These are phyloP conservation scores for Calidris pugnax DNA, from an alignment of 2,113 vertebrate genomes.

Conservation along the genomic window DNA sequence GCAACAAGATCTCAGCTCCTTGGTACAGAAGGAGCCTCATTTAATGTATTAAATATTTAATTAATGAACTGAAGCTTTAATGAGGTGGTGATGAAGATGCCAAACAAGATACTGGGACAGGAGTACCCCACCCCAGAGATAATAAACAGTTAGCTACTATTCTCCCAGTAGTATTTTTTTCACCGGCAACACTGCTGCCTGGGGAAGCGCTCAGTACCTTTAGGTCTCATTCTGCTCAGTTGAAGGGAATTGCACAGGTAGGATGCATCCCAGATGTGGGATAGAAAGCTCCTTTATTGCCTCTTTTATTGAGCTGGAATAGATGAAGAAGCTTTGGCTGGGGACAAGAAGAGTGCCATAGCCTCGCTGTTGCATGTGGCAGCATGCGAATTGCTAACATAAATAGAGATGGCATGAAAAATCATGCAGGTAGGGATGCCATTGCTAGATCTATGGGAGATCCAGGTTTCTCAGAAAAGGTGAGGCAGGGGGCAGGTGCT, in stretches of 20 bases:
- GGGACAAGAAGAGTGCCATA: not conserved
- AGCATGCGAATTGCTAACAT: not conserved
- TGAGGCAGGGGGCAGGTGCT: not conserved
- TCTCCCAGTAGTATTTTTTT: constrained; percentile 32
- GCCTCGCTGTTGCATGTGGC: not conserved
- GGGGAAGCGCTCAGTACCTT: constrained; percentile 14
- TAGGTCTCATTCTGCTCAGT: not conserved
- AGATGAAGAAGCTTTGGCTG: not conserved
- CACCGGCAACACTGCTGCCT: not conserved
- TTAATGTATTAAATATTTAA: constrained; percentile 78
- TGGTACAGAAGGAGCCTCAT: constrained; percentile 66
- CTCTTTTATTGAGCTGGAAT: not conserved
- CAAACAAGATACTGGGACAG: constrained; percentile 57
- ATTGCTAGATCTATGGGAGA: not conserved
- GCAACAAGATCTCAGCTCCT: constrained; percentile 66
- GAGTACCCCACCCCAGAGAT: constrained; percentile 51
- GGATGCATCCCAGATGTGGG: not conserved
- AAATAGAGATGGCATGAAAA: not conserved
- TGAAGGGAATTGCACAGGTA: constrained; percentile 10
- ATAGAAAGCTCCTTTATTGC: not conserved
- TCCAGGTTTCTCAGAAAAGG: not conserved
- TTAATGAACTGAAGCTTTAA: constrained; percentile 75
- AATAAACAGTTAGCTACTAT: constrained; percentile 12
- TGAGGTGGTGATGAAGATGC: constrained; percentile 71
- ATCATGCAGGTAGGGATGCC: not conserved